Evolutionary conservation across 2,888 invertebrate genomes (phyloP).

Genomic region (Pollenia griseotomentosa): DNA sequence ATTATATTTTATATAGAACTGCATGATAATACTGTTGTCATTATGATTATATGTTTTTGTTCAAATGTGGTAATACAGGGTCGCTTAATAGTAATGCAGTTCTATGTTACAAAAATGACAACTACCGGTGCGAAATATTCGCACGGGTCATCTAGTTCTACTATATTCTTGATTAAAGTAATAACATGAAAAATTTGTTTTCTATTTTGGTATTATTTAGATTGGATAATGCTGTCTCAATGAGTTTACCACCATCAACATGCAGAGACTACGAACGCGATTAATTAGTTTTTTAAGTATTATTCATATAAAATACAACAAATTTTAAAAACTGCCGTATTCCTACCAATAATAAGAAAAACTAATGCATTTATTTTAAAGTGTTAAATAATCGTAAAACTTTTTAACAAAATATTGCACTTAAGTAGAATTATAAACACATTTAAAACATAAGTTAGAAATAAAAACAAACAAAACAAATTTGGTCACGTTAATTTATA

Average conservation of each 20-base stretch:
- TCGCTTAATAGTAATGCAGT: too few relatives aligned
- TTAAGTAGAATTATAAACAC: conserved; percentile 6
- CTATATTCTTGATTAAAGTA: too few relatives aligned
- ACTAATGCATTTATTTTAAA: conserved; percentile 78
- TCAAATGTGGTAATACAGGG: too few relatives aligned
- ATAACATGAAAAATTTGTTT: background rate
- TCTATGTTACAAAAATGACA: too few relatives aligned
- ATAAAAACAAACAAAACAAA: conserved; percentile 8
- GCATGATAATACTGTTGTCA: too few relatives aligned
- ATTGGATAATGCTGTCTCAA: conserved; percentile 84
- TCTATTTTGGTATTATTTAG: conserved; percentile 73
- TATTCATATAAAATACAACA: conserved; percentile 1
- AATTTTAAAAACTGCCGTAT: conserved; percentile 65
- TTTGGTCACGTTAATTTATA: conserved; percentile 9
- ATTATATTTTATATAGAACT: too few relatives aligned
- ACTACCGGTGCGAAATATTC: too few relatives aligned
- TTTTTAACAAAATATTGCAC: conserved; percentile 43
- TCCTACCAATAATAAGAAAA: conserved; percentile 76
- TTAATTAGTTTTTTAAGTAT: conserved; percentile 70
- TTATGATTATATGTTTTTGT: too few relatives aligned
- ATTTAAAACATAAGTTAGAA: conserved; percentile 41
- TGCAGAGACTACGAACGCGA: conserved; percentile 83
- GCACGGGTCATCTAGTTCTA: too few relatives aligned
- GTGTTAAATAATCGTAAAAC: conserved; percentile 43
- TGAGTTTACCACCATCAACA: conserved; percentile 84